phyloP scores from a whole-genome alignment of 2,113 vertebrate species.

The Muntiacus reevesi region DNA sequence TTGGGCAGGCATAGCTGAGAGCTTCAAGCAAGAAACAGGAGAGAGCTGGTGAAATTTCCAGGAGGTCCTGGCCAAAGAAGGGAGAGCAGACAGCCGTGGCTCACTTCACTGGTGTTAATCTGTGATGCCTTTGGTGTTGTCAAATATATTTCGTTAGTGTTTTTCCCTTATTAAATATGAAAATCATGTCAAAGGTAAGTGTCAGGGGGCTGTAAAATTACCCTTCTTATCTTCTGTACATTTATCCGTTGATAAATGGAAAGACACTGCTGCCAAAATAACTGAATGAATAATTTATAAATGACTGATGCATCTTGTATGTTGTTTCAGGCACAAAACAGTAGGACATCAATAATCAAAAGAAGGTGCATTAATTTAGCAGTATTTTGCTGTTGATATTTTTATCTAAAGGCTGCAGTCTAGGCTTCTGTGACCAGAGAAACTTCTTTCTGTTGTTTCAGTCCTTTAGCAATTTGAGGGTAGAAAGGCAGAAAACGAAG shows the following conservation, averaged over 20 bases:
- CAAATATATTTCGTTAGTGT: conserved; percentile 74
- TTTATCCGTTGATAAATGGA: conserved; percentile 88
- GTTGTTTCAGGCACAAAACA: conserved; percentile 87
- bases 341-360: conserved; percentile 90
- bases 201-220: conserved; percentile 84
- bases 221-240: conserved; percentile 81
- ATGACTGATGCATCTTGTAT: conserved; percentile 85
- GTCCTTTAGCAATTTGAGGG: conserved; percentile 26
- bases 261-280: conserved; percentile 86
- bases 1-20: not conserved
- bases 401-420: conserved; percentile 82
- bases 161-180: conserved; percentile 84
- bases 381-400: conserved; percentile 81
- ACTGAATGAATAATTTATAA: conserved; percentile 90
- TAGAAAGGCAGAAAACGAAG: not conserved
- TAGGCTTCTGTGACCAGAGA: conserved; percentile 33
- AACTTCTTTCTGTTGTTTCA: conserved; percentile 40
- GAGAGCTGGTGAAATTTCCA: not conserved
- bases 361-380: conserved; percentile 86
- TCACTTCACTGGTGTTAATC: not conserved
- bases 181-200: conserved; percentile 88
- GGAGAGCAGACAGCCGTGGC: not conserved
- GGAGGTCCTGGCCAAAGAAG: not conserved
- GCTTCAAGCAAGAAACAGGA: not conserved
- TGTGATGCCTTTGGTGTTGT: conserved; percentile 56